These are phyloP conservation scores for Psix sp. DNA, from an alignment of 1,140 invertebrate genomes.

Conservation along the genomic window DNA sequence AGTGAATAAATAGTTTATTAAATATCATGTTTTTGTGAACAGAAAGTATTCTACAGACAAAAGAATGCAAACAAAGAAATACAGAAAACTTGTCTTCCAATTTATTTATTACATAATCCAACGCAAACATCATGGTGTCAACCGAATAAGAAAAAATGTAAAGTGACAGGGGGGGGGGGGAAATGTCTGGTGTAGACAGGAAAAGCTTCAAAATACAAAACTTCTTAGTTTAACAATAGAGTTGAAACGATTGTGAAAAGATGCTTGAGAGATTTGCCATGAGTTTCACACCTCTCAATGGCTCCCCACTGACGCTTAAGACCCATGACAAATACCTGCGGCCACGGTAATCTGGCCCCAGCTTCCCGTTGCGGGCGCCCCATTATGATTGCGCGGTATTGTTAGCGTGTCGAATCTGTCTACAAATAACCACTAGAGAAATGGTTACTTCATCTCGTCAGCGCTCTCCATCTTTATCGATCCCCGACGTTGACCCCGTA, in stretches of 20 bases:
- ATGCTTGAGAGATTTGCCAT: slow-evolving; percentile 71
- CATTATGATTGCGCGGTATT: slow-evolving; percentile 74
- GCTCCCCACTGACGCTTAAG: slow-evolving; percentile 64
- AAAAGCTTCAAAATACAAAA: slow-evolving; percentile 64
- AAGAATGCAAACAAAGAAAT: too few relatives aligned
- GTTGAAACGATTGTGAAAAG: slow-evolving; percentile 71
- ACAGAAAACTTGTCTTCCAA: too few relatives aligned
- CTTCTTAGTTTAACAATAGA: slow-evolving; percentile 75
- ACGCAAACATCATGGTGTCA: too few relatives aligned
- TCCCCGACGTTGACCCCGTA: slow-evolving; percentile 25
- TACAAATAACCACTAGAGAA: slow-evolving; percentile 77
- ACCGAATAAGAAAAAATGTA: too few relatives aligned
- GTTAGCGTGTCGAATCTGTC: slow-evolving; percentile 76
- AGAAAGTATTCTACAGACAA: too few relatives aligned
- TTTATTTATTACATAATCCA: too few relatives aligned
- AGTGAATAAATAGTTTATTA: too few relatives aligned
- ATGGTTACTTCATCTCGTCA: slow-evolving; percentile 66
- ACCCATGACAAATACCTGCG: slow-evolving; percentile 73
- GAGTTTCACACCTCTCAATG: slow-evolving; percentile 72
- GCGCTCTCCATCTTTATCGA: slow-evolving; percentile 49
- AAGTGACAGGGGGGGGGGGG: slow-evolving; percentile 6
- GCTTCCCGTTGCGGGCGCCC: slow-evolving; percentile 65
- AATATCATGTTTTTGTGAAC: too few relatives aligned
- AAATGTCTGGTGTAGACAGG: slow-evolving; percentile 27
- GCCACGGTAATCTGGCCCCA: slow-evolving; percentile 70